Percentiles rank a stretch among this genome's conserved stretches.
Evolutionary conservation across 2,113 vertebrate genomes (phyloP).

Genomic region (Catagonus wagneri): DNA sequence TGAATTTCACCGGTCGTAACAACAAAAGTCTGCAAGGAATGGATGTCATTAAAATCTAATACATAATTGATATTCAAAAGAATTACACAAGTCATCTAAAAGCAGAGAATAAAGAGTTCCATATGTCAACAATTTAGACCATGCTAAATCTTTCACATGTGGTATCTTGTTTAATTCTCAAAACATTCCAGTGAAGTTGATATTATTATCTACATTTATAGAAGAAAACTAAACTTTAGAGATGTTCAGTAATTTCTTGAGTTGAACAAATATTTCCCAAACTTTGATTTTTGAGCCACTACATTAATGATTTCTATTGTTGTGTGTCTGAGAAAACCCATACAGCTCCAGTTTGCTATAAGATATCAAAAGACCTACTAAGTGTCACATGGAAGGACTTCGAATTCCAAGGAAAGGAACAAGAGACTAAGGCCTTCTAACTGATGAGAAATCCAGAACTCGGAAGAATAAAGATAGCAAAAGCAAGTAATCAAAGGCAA

Average conservation of each 20-base stretch:
- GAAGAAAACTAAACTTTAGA: conserved; percentile 20
- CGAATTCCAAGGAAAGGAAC: not conserved
- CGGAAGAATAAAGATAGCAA: not conserved
- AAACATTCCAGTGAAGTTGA: not conserved
- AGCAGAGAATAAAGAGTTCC: conserved; percentile 25
- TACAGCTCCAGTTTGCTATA: not conserved
- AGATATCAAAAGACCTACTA: not conserved
- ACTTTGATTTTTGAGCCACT: not conserved
- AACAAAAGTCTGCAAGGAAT: conserved; percentile 30
- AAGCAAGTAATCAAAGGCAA: not conserved
- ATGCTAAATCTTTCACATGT: not conserved
- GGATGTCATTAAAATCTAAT: conserved; percentile 49
- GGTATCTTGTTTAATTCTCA: not conserved
- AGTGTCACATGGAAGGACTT: not conserved
- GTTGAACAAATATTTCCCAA: not conserved
- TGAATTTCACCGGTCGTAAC: conserved; percentile 38
- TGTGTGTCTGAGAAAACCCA: not conserved
- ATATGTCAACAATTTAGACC: not conserved
- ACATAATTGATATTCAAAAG: conserved; percentile 53
- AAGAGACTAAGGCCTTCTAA: not conserved
- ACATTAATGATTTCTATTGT: not conserved
- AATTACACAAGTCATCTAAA: conserved; percentile 36
- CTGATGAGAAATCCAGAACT: not conserved
- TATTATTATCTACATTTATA: not conserved
- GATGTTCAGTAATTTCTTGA: not conserved